Evolutionary conservation across 2,888 invertebrate genomes (phyloP).

Genomic region (Rhodophaea formosa): DNA sequence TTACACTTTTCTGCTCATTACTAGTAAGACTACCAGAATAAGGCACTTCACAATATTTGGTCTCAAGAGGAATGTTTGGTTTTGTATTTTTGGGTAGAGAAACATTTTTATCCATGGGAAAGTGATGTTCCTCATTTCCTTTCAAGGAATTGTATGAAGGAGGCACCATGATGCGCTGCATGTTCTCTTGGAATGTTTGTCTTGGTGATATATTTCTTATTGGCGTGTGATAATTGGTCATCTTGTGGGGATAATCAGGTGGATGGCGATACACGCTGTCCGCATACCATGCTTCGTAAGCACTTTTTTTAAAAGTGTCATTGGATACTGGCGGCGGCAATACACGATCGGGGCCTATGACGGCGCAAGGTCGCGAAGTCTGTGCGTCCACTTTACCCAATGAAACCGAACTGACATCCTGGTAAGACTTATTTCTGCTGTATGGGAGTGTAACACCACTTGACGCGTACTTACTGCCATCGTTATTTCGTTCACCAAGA

Average conservation of each 20-base stretch:
- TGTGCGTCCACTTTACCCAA: conserved; percentile 66
- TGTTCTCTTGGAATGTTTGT: conserved; percentile 79
- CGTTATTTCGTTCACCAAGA: conserved; percentile 61
- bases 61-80: conserved; percentile 55
- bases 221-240: conserved; percentile 55
- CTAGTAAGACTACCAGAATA: conserved; percentile 60
- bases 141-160: conserved; percentile 61
- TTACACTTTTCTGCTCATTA: conserved; percentile 65
- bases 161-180: conserved; percentile 74
- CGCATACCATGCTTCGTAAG: conserved; percentile 58
- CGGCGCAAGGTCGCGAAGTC: conserved; percentile 70
- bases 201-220: conserved; percentile 76
- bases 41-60: conserved; percentile 78
- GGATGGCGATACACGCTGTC: conserved; percentile 58
- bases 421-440: conserved; percentile 63
- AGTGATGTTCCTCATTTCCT: conserved; percentile 55
- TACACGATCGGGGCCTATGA: conserved; percentile 75
- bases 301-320: conserved; percentile 59
- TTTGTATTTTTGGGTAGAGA: conserved; percentile 54
- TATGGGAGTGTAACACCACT: conserved; percentile 50
- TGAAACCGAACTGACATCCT: conserved; percentile 62
- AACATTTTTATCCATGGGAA: conserved; percentile 45
- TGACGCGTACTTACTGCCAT: conserved; percentile 66
- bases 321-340: conserved; percentile 51
- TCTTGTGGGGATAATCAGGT: conserved; percentile 64